Evolutionary conservation across 2,113 vertebrate genomes (phyloP), one percentile per base, ranked within the genome.

Genomic region (Bothrops jararaca): DNA sequence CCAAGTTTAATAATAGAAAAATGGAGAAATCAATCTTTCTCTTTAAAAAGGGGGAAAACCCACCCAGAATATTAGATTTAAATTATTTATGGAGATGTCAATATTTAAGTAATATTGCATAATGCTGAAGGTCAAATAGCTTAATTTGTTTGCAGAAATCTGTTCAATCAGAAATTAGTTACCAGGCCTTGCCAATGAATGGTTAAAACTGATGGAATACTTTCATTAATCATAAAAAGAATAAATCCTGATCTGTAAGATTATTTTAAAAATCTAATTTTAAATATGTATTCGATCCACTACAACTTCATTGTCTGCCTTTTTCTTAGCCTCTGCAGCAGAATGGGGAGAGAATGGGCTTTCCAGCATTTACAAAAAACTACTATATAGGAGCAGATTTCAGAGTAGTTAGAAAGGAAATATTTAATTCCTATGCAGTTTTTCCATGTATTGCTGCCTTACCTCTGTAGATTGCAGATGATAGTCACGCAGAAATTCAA

Each of bases 1-100:
- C 97, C 97, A 97, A 96, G 93, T 93, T 95, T 95, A 96, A 97
- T 97, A 98, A 97, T 97, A 96, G 95, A 96, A 97, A 98, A 96
- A 96, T 96, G n/a, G 90, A 97, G 96, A 98, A 98, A 98, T 96
- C 93, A 96, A 97, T 97, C 96, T 95, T 97, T 95, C 94, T 93
- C 95, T 95, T 74, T 74, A 54, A 95, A 93, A 87, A 92, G 26
- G 7, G 18, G 15, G 20, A 20, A 48, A 45, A 50, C 3, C 90
- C 94, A 93, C 95, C 96, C 96, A 96, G 95, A n/a, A 94, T 95
- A 94, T 93, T 96, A 95, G 94, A 74, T 74, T 91, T 91, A 29
- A 94, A 90, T 97, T 97, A 97, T 96, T 97, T 97, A 96, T 97
- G 94, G 96, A 95, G 96, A 88, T 95, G 45, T 89, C 91, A 97